phyloP scores from a whole-genome alignment of 2,797 vertebrate species.

The Craterocephalus amniculus region DNA sequence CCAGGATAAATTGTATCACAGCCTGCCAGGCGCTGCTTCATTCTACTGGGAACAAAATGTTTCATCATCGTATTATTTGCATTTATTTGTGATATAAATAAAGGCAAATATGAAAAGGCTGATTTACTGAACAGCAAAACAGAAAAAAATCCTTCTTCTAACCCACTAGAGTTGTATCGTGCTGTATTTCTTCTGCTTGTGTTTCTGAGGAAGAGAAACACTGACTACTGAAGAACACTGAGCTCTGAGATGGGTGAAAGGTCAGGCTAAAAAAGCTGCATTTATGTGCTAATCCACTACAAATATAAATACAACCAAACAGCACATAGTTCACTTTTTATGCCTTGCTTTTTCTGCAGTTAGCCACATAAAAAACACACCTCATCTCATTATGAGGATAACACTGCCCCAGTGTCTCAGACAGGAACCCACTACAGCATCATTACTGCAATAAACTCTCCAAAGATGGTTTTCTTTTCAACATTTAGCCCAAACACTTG shows the following conservation, averaged over 20 bases:
- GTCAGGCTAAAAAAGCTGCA: background rate
- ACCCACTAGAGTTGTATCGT: background rate
- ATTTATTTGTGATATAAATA: background rate
- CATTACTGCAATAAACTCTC: no score
- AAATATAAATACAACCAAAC: background rate
- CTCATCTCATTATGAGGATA: no score
- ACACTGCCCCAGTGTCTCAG: no score
- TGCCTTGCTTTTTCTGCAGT: no score
- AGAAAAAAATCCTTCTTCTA: background rate
- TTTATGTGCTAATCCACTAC: no score
- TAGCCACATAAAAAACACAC: no score
- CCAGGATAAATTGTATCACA: slow-evolving; percentile 1
- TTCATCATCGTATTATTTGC: background rate
- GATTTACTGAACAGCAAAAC: background rate
- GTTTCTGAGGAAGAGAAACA: background rate
- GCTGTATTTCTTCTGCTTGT: background rate
- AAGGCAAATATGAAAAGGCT: background rate
- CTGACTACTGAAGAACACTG: background rate
- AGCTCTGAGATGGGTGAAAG: background rate
- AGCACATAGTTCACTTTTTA: no score
- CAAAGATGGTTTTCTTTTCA: no score
- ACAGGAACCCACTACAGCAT: no score
- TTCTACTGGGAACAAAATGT: background rate
- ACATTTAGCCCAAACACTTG: no score
- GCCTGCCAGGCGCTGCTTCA: background rate